phyloP scores from a whole-genome alignment of 37 sponge, comb jelly and placozoan genomes.

The Halisarca cf. caerulea region DNA sequence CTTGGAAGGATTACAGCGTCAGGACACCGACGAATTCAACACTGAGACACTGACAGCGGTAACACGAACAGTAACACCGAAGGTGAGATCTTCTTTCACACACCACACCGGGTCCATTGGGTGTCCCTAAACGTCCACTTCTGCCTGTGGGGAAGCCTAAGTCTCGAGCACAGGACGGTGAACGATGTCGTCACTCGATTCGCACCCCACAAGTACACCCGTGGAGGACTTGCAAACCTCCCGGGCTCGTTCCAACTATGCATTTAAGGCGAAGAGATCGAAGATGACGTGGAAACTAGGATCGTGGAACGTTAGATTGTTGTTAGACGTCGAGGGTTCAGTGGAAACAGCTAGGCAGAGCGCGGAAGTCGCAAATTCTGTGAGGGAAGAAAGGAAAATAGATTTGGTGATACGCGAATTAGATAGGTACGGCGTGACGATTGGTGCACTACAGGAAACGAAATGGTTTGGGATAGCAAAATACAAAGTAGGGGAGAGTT shows the following conservation, averaged over 20 bases:
- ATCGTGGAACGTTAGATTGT: not conserved
- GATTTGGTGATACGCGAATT: constrained; percentile 17
- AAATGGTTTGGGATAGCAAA: constrained; percentile 20
- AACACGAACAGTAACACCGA: not conserved
- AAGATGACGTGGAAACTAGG: constrained; percentile 24
- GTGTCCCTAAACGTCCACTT: not conserved
- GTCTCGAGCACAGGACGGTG: not conserved
- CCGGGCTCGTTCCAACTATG: constrained; percentile 12
- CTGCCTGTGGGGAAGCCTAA: not conserved
- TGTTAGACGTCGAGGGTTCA: constrained; percentile 24
- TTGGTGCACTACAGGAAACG: constrained; percentile 17
- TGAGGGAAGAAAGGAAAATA: constrained; percentile 21
- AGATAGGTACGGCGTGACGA: not conserved
- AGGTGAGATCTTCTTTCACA: not conserved
- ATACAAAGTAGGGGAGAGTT: constrained; percentile 1
- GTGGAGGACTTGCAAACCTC: constrained; percentile 18
- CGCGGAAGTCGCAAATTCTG: constrained; percentile 8
- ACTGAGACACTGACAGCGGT: constrained; percentile 6
- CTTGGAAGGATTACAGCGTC: no score
- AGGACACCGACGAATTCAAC: no score
- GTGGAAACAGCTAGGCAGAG: constrained; percentile 14
- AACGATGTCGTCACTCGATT: constrained; percentile 16
- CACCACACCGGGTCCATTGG: constrained; percentile 11
- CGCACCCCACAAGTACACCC: not conserved
- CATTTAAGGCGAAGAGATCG: constrained; percentile 19